phyloP scores from a whole-genome alignment of 1,140 invertebrate species.

The Macrostomum lignano region DNA sequence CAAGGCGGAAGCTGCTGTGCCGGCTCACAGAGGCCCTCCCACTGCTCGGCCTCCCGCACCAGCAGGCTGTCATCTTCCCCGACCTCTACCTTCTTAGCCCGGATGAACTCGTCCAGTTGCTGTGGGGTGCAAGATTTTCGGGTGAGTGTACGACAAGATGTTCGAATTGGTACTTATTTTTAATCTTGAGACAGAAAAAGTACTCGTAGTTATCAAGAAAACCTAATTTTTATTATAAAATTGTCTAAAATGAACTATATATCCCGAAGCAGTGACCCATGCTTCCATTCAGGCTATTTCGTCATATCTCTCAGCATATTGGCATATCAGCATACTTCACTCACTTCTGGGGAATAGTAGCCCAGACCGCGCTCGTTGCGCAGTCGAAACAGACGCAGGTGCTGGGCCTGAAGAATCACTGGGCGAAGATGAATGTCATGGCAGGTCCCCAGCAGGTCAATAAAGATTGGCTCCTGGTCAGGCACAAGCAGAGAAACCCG shows the following conservation, averaged over 20 bases:
- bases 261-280: not conserved
- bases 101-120: no score
- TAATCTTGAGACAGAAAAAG: conserved; percentile 1
- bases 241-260: conserved; percentile 2
- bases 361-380: conserved; percentile 18
- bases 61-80: no score
- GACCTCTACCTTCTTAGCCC: no score
- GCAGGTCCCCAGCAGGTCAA: conserved; percentile 23
- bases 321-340: conserved; percentile 1
- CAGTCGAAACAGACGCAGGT: conserved; percentile 14
- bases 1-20: no score
- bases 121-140: no score
- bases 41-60: no score
- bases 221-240: not conserved
- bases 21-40: no score
- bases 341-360: conserved; percentile 20
- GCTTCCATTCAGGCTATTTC: not conserved
- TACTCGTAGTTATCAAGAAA: not conserved
- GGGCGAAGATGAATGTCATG: conserved; percentile 22
- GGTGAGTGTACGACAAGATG: no score
- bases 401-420: conserved; percentile 15
- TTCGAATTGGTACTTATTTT: conserved; percentile 1
- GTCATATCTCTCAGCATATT: not conserved
- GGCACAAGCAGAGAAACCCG: conserved; percentile 18
- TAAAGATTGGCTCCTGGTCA: conserved; percentile 20